phyloP scores from a whole-genome alignment of 2,888 invertebrate genomes.

The Helleia helle region DNA sequence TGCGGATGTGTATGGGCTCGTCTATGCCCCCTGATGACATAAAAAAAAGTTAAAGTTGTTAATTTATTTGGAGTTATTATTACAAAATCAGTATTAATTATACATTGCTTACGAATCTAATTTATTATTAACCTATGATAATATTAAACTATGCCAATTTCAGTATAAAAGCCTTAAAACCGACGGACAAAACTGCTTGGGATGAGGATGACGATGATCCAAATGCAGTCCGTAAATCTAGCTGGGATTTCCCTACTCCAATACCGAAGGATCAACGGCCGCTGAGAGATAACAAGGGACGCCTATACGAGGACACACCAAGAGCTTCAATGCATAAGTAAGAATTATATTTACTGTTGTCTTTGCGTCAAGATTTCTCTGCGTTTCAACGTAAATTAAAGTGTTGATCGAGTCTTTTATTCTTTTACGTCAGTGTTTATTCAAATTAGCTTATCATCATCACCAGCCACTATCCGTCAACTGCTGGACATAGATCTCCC shows the following conservation, averaged over 20 bases:
- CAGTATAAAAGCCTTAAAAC: constrained; percentile 64
- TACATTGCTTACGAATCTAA: not conserved
- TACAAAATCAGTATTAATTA: too few relatives aligned
- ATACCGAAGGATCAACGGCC: constrained; percentile 56
- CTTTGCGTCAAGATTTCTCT: too few relatives aligned
- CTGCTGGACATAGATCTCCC: too few relatives aligned
- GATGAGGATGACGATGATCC: constrained; percentile 85
- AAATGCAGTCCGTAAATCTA: constrained; percentile 78
- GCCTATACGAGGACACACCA: constrained; percentile 79
- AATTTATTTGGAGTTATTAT: too few relatives aligned
- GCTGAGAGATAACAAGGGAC: constrained; percentile 49
- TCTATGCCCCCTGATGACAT: too few relatives aligned
- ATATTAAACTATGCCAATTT: constrained; percentile 16
- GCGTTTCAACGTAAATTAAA: too few relatives aligned
- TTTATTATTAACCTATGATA: not conserved
- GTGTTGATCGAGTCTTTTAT: too few relatives aligned
- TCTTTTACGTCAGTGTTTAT: too few relatives aligned
- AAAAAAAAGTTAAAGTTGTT: too few relatives aligned
- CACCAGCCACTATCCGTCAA: too few relatives aligned
- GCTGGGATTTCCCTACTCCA: constrained; percentile 96
- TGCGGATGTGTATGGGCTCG: too few relatives aligned
- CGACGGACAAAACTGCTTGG: constrained; percentile 81
- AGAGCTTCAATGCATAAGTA: constrained; percentile 90
- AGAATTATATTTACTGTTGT: constrained; percentile 29
- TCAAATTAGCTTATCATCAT: too few relatives aligned